phyloP scores from a whole-genome alignment of 2,113 vertebrate species.

The Lagopus leucura region DNA sequence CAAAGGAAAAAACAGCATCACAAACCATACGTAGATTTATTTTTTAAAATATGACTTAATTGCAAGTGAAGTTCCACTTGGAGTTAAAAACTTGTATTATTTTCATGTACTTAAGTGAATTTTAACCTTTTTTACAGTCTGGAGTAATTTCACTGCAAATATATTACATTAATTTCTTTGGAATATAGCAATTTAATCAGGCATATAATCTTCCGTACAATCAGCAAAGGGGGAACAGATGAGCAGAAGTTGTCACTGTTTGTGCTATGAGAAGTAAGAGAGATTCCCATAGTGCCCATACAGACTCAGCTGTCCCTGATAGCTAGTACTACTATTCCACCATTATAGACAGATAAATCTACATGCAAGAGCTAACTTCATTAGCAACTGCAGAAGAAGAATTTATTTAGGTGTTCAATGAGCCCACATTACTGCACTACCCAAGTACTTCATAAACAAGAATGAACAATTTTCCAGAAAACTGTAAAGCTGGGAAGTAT shows the following conservation, averaged over 20 bases:
- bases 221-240: not conserved
- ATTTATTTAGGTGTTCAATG: not conserved
- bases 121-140: not conserved
- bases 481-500: not conserved
- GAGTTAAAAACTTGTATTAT: not conserved
- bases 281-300: not conserved
- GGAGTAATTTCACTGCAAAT: not conserved
- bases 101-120: not conserved
- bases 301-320: not conserved
- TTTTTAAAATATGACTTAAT: not conserved
- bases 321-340: not conserved
- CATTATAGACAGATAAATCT: not conserved
- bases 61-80: not conserved
- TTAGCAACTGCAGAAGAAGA: slow-evolving; percentile 8
- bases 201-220: not conserved
- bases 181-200: not conserved
- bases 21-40: not conserved
- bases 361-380: not conserved
- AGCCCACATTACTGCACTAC: not conserved
- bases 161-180: not conserved
- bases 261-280: not conserved
- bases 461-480: not conserved
- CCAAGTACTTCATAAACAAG: not conserved
- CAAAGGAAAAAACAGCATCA: not conserved
- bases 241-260: not conserved